Base-by-base conservation (phyloP, 2,797 vertebrate species). In the Onychomys torridus region DNA sequence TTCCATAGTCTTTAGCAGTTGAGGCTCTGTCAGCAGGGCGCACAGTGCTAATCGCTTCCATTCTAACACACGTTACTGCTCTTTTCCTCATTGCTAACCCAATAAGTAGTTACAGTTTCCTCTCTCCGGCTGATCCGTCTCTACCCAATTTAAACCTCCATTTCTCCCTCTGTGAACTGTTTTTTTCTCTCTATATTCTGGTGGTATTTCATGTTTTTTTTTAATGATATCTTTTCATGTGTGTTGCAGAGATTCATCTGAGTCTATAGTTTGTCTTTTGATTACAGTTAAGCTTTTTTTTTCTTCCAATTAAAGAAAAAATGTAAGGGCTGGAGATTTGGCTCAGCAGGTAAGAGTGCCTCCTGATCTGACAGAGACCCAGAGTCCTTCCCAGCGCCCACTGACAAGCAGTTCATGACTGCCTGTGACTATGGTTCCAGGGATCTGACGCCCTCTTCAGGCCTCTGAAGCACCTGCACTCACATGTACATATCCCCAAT, bases 71-170 rank as follows among this genome's bases (percentile, higher is more conserved):
- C 14, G 73, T 32, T 59, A 65, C 55, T 63, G 32, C 32, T 77
- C 65, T 86, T 93, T 37, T 81, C 89, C 59, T 40, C 81, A 52
- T 91, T 93, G 61, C n/a, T 75, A 76, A 61, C 52, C 57, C 81
- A 40, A 90, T 46, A 92, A 93, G 71, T 78, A 55, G 90, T 37
- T 93, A 82, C 61, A 88, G 82, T 93, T 82, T 27, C 73, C 32
- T 88, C 34, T 81, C 32, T 95, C 71, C 71, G 83, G 37, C 16
- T 63, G 89, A 90, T n/a, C 46, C 46, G 61, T 77, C 40, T 77
- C 23, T 25, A 10, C 6, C 2, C 49, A 27, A 34, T 69, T 61
- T 84, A 86, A 91, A 83, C 69, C 55, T 93, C 91, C 21, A 81
- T 93, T 93, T 96, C 40, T 23, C 83, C 17, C 46, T 87, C 67